Evolutionary conservation across 2,797 vertebrate genomes (phyloP).

Genomic region (Serranus cabrilla): DNA sequence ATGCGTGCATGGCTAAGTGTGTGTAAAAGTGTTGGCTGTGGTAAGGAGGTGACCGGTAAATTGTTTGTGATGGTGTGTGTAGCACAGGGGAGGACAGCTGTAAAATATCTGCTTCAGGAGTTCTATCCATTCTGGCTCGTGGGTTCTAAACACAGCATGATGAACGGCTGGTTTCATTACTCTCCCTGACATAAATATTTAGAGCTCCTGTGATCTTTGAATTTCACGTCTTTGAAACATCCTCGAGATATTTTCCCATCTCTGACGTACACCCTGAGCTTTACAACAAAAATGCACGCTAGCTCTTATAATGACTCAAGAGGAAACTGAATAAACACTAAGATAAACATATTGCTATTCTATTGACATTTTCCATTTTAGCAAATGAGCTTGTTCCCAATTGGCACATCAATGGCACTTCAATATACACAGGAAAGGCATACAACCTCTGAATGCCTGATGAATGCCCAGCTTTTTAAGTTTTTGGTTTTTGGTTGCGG

Average conservation of each 20-base stretch:
- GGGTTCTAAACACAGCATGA: background rate
- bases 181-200: background rate
- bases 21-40: constrained; percentile 11
- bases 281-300: background rate
- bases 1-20: background rate
- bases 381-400: background rate
- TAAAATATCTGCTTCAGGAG: background rate
- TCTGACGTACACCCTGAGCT: background rate
- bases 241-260: background rate
- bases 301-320: background rate
- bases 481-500: too few relatives aligned
- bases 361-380: background rate
- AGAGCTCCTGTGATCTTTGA: background rate
- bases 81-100: background rate
- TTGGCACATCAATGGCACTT: too few relatives aligned
- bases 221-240: background rate
- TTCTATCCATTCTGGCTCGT: constrained; percentile 10
- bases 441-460: too few relatives aligned
- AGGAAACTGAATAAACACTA: constrained; percentile 6
- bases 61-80: background rate
- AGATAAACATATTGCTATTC: constrained; percentile 6
- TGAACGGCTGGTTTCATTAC: background rate
- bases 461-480: too few relatives aligned
- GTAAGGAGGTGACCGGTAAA: constrained; percentile 1
- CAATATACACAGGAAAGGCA: too few relatives aligned